A percentile compares a stretch with the other conserved stretches of the same genome.
phyloP scores from a whole-genome alignment of 2,888 invertebrate genomes.

The Synanthedon andrenaeformis region DNA sequence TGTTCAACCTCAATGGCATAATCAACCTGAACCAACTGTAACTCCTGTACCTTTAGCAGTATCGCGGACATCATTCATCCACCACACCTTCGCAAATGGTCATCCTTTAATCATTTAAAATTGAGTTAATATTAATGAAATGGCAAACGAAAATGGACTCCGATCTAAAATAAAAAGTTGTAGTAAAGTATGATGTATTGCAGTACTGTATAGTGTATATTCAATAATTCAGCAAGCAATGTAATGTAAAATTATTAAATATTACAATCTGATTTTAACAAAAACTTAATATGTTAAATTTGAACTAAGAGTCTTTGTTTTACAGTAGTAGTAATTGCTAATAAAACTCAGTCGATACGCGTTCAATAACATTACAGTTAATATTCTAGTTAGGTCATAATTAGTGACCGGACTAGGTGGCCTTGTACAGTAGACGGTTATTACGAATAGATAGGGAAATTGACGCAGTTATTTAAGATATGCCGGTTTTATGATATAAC shows the following conservation, averaged over 20 bases:
- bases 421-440: slow-evolving; percentile 26
- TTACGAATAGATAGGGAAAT: slow-evolving; percentile 30
- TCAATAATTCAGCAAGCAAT: too few species aligned
- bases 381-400: not conserved
- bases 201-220: too few species aligned
- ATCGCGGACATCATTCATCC: slow-evolving; percentile 40
- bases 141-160: slow-evolving; percentile 17
- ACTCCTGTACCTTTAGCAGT: slow-evolving; percentile 28
- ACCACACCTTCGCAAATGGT: slow-evolving; percentile 27
- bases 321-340: too few species aligned
- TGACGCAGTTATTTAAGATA: slow-evolving; percentile 16
- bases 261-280: too few species aligned
- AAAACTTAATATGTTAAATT: too few species aligned
- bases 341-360: not conserved
- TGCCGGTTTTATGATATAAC: slow-evolving; percentile 20
- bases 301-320: too few species aligned
- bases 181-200: too few species aligned
- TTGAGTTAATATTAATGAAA: not conserved
- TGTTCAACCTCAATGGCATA: slow-evolving; percentile 9
- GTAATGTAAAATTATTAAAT: too few species aligned
- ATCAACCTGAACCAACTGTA: slow-evolving; percentile 20
- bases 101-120: slow-evolving; percentile 23
- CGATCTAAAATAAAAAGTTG: slow-evolving; percentile 10
- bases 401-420: slow-evolving; percentile 25
- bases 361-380: not conserved